phyloP scores from a whole-genome alignment of 2,797 vertebrate genomes.

The Emydoidea blandingii region DNA sequence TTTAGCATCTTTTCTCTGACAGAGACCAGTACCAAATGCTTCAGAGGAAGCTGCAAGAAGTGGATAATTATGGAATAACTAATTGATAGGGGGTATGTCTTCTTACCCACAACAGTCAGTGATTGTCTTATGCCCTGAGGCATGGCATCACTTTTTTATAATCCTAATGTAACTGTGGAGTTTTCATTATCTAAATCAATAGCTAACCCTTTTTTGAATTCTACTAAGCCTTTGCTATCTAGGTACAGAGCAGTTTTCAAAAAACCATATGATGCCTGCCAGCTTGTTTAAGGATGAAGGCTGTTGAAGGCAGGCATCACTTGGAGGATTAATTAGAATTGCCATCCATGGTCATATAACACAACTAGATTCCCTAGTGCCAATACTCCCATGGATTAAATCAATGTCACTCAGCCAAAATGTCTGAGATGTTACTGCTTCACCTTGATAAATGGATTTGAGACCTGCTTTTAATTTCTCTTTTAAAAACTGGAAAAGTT shows the following conservation, averaged over 20 bases:
- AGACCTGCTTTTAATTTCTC: not conserved
- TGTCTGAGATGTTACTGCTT: rapidly evolving
- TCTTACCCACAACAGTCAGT: rapidly evolving
- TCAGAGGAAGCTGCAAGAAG: not conserved
- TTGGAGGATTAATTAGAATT: no score
- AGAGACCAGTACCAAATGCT: rapidly evolving
- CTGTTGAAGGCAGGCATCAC: not conserved
- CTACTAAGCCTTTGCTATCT: rapidly evolving
- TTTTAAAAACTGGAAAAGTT: rapidly evolving
- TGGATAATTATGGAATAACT: not conserved
- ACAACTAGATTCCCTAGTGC: not conserved
- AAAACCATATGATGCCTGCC: rapidly evolving
- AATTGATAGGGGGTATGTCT: rapidly evolving
- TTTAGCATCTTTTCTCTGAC: rapidly evolving
- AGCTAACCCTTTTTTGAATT: not conserved
- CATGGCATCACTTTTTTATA: not conserved
- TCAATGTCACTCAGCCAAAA: rapidly evolving
- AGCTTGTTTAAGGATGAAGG: not conserved
- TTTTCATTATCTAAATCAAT: not conserved
- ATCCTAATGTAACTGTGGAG: rapidly evolving
- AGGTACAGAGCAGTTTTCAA: not conserved
- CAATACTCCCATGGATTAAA: not conserved
- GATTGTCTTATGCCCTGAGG: not conserved
- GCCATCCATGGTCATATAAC: not conserved
- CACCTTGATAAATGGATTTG: rapidly evolving